A percentile compares a stretch with the other conserved stretches of the same genome.
Conservation (phyloP, 35 echinoderm and acorn worm genomes). For the Apostichopus californicus region DNA sequence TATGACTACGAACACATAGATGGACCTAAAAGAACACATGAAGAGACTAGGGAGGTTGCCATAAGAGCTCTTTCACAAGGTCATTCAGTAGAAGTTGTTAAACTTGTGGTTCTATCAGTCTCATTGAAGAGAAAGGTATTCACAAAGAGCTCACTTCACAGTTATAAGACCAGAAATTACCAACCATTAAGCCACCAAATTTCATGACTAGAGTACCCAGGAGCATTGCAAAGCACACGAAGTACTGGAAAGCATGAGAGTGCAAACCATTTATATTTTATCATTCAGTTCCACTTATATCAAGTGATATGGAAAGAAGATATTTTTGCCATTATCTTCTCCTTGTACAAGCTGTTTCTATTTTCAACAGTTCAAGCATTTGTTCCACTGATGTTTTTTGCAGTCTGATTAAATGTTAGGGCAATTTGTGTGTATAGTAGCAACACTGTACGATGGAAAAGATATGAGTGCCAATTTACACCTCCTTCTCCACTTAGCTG, state of each 20-base stretch:
- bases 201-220: conserved; percentile 66
- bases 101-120: conserved; percentile 16
- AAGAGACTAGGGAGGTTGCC: not conserved
- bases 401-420: conserved; percentile 32
- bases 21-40: conserved; percentile 16
- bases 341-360: not conserved
- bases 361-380: conserved; percentile 22
- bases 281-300: conserved; percentile 67
- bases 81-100: conserved; percentile 9
- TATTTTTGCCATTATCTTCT: conserved; percentile 59
- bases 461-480: conserved; percentile 65
- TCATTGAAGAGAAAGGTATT: conserved; percentile 9
- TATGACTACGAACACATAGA: not conserved
- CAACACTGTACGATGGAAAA: conserved; percentile 51
- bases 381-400: not conserved
- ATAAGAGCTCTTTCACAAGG: not conserved
- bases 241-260: conserved; percentile 83
- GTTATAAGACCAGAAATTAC: not conserved
- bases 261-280: conserved; percentile 68
- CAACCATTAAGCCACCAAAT: conserved; percentile 67
- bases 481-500: conserved; percentile 50
- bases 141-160: not conserved
- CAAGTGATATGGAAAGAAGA: conserved; percentile 14
- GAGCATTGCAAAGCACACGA: conserved; percentile 52
- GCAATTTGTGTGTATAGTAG: conserved; percentile 61